Evolutionary conservation across 1,140 invertebrate genomes (phyloP).

Genomic region (Drosophila pallidifrons): DNA sequence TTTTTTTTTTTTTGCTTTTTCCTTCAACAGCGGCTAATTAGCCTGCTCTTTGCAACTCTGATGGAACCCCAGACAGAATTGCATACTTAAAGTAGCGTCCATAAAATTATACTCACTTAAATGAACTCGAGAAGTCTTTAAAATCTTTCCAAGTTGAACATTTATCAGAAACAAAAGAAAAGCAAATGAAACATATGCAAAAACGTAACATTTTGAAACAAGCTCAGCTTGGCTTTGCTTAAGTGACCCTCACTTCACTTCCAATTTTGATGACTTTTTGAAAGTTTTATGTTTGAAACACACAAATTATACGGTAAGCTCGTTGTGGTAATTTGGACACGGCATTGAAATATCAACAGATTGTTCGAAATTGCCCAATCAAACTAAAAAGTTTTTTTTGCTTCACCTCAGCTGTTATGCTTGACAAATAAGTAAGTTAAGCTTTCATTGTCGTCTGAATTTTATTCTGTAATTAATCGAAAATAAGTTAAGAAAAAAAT

Average conservation of each 20-base stretch:
- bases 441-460: too few species aligned
- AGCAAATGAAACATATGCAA: slow-evolving; percentile 56
- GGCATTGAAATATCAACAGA: slow-evolving; percentile 47
- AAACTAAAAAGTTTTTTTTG: slow-evolving; percentile 6
- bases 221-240: slow-evolving; percentile 26
- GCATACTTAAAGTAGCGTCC: slow-evolving; percentile 59
- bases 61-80: slow-evolving; percentile 1
- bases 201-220: slow-evolving; percentile 35
- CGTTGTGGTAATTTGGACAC: slow-evolving; percentile 17
- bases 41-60: slow-evolving; percentile 33
- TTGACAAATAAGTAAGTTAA: too few species aligned
- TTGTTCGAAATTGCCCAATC: slow-evolving; percentile 40
- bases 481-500: too few species aligned
- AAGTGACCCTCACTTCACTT: slow-evolving; percentile 60
- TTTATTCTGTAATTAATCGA: too few species aligned
- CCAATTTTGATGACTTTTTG: slow-evolving; percentile 80
- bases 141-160: slow-evolving; percentile 56
- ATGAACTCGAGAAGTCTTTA: slow-evolving; percentile 56
- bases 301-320: slow-evolving; percentile 61
- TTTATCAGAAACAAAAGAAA: slow-evolving; percentile 13
- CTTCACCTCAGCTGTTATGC: too few species aligned
- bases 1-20: slow-evolving; percentile 65
- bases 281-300: slow-evolving; percentile 71
- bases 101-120: slow-evolving; percentile 55
- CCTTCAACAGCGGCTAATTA: slow-evolving; percentile 67